Evolutionary conservation across 2,888 invertebrate species (phyloP).

Genomic region (Electrophaes corylata): DNA sequence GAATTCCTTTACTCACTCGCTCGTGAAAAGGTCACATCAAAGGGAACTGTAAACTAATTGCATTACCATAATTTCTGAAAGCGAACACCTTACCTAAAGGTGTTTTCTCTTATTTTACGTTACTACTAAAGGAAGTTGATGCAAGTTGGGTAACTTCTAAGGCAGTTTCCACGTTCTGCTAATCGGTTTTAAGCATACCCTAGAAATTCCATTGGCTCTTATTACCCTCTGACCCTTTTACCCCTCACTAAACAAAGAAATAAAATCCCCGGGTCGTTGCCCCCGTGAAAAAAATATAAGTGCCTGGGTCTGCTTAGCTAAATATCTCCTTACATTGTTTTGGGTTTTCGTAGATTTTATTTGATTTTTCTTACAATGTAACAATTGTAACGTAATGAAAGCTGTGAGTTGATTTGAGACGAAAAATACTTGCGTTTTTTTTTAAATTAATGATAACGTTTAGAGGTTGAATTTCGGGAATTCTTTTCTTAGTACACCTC

Average conservation of each 20-base stretch:
- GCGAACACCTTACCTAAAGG: slow-evolving; percentile 28
- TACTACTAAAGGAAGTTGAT: slow-evolving; percentile 10
- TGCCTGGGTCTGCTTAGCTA: slow-evolving; percentile 12
- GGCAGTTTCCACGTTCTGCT: slow-evolving; percentile 36
- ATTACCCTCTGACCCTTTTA: slow-evolving; percentile 41
- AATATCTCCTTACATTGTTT: slow-evolving; percentile 7
- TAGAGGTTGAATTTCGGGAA: too few relatives aligned
- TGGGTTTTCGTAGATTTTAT: background rate
- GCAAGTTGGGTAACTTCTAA: slow-evolving; percentile 14
- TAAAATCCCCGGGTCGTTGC: slow-evolving; percentile 38
- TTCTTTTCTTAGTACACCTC: too few relatives aligned
- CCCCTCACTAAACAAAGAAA: slow-evolving; percentile 44
- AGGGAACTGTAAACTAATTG: slow-evolving; percentile 27
- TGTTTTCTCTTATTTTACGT: slow-evolving; percentile 26
- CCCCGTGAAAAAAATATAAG: slow-evolving; percentile 28
- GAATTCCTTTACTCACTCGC: slow-evolving; percentile 12
- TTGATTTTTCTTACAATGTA: background rate
- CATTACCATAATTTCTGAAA: slow-evolving; percentile 26
- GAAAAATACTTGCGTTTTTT: too few relatives aligned
- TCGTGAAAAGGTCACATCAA: slow-evolving; percentile 27
- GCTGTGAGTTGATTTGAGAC: too few relatives aligned
- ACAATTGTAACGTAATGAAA: too few relatives aligned
- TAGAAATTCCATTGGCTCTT: slow-evolving; percentile 42
- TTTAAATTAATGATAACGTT: too few relatives aligned
- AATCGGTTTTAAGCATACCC: slow-evolving; percentile 43